A percentile compares a stretch with the other conserved stretches of the same genome.
Evolutionary conservation across 2,888 invertebrate species (phyloP).

Genomic region (Idaea biselata): DNA sequence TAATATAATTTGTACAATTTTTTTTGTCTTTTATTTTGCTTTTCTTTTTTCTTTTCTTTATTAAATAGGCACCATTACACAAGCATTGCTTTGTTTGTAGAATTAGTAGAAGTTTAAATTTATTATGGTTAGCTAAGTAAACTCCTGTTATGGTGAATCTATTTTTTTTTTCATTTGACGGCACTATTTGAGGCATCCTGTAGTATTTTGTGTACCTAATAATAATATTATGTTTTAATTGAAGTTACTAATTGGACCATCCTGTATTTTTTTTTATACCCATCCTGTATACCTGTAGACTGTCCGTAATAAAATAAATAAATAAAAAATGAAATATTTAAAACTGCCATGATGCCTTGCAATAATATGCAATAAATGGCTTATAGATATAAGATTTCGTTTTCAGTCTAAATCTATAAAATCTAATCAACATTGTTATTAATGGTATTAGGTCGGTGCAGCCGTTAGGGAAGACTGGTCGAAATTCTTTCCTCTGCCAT

Average conservation of each 20-base stretch:
- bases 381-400: neutral
- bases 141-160: no score
- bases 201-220: no score
- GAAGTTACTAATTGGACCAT: no score
- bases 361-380: neutral
- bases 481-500: no score
- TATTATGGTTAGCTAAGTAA: neutral
- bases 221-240: no score
- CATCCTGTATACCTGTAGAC: no score
- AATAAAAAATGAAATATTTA: neutral
- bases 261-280: no score
- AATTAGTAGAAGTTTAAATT: neutral
- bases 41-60: neutral
- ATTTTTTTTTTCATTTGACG: no score
- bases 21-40: neutral
- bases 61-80: neutral
- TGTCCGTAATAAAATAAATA: neutral
- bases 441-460: neutral
- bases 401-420: neutral
- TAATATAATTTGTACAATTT: conserved; percentile 5
- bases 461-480: no score
- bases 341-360: neutral
- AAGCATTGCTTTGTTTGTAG: neutral
- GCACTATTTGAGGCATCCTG: no score
- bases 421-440: neutral